These are phyloP conservation scores for Drosophila mimica DNA, from an alignment of 2,888 invertebrate species.

Conservation along the genomic window DNA sequence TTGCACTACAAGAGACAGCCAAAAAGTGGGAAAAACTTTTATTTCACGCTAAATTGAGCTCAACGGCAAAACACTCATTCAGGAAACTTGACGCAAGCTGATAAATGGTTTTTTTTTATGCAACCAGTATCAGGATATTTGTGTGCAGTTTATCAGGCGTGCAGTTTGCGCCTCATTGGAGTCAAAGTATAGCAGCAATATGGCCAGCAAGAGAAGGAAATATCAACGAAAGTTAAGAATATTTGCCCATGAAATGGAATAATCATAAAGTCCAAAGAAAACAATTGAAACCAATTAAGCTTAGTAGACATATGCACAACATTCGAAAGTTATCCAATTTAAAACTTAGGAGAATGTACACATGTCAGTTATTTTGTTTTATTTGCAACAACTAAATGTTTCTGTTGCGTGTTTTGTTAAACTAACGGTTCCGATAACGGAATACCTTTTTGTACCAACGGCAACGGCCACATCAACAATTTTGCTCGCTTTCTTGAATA, in stretches of 20 bases:
- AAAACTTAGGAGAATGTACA: background rate
- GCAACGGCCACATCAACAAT: background rate
- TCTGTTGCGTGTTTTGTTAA: background rate
- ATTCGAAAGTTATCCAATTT: background rate
- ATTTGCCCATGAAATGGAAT: background rate
- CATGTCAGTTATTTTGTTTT: background rate
- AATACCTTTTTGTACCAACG: background rate
- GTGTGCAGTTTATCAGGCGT: constrained; percentile 44
- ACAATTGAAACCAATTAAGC: constrained; percentile 20
- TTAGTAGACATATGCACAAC: background rate
- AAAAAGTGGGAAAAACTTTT: constrained; percentile 55
- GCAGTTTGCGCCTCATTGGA: constrained; percentile 32
- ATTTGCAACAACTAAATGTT: background rate
- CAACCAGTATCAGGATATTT: constrained; percentile 38
- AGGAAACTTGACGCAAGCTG: constrained; percentile 43
- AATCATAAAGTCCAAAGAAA: background rate
- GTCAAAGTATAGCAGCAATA: constrained; percentile 16
- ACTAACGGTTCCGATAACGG: background rate
- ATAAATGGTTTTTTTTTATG: constrained; percentile 49
- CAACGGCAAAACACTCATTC: constrained; percentile 54
- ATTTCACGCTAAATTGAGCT: constrained; percentile 68
- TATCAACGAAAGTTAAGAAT: constrained; percentile 11
- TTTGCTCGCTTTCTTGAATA: background rate
- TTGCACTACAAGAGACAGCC: constrained; percentile 7
- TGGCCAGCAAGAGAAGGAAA: constrained; percentile 5